Percentiles rank a stretch among this genome's conserved stretches.
phyloP scores from a whole-genome alignment of 1,140 invertebrate species.

The Rhizoglyphus robini region DNA sequence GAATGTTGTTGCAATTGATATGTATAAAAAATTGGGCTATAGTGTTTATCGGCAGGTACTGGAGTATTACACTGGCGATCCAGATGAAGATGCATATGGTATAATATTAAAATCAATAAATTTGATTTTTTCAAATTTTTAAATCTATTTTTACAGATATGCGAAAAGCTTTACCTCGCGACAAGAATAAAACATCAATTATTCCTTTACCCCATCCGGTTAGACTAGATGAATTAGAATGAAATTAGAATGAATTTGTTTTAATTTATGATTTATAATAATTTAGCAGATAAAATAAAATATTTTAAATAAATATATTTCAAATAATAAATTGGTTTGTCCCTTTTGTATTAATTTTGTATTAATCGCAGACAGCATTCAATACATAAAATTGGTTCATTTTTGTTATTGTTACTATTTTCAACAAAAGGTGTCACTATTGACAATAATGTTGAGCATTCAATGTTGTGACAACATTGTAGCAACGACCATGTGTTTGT shows the following conservation, averaged over 20 bases:
- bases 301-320: no score
- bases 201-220: constrained; percentile 86
- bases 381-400: no score
- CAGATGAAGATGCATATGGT: constrained; percentile 98
- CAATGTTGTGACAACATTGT: no score
- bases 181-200: constrained; percentile 80
- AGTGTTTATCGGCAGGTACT: constrained; percentile 87
- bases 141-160: constrained; percentile 61
- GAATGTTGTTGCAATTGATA: constrained; percentile 90
- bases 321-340: no score
- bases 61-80: constrained; percentile 93
- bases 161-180: constrained; percentile 88
- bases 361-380: no score
- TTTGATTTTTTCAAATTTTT: constrained; percentile 14
- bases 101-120: constrained; percentile 30
- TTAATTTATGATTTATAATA: neutral
- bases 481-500: no score
- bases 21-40: constrained; percentile 95
- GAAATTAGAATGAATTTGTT: constrained; percentile 2
- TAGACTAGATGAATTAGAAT: constrained; percentile 85
- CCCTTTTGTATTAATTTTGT: no score
- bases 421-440: no score
- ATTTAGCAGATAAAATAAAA: no score
- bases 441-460: no score
- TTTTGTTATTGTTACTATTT: no score